Percentiles rank a stretch among this genome's conserved stretches.
These are phyloP conservation scores for Colletes gigas DNA, from an alignment of 1,140 invertebrate species.

Conservation along the genomic window DNA sequence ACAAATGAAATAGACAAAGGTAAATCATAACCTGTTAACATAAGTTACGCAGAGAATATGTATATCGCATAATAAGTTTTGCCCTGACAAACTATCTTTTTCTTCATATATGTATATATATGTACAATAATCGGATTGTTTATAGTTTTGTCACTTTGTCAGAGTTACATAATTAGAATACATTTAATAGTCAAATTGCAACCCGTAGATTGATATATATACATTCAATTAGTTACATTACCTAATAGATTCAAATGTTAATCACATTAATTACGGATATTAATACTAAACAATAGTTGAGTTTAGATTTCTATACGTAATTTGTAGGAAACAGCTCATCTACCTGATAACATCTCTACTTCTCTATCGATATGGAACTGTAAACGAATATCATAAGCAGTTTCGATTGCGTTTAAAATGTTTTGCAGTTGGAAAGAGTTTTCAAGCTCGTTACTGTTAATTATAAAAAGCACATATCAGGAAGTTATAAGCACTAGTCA, in stretches of 20 bases:
- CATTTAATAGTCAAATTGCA: slow-evolving; percentile 63
- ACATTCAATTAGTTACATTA: slow-evolving; percentile 59
- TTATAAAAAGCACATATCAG: not conserved
- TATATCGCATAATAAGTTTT: slow-evolving; percentile 17
- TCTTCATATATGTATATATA: slow-evolving; percentile 44
- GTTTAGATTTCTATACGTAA: slow-evolving; percentile 57
- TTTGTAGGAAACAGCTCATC: slow-evolving; percentile 59
- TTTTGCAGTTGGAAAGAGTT: not conserved
- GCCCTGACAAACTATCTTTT: slow-evolving; percentile 19
- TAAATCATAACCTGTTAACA: slow-evolving; percentile 17
- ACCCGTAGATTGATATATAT: slow-evolving; percentile 63
- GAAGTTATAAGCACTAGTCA: not conserved
- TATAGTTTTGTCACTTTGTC: slow-evolving; percentile 42
- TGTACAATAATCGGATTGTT: slow-evolving; percentile 49
- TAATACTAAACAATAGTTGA: slow-evolving; percentile 56
- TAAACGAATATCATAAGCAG: slow-evolving; percentile 10
- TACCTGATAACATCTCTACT: slow-evolving; percentile 62
- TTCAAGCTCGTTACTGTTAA: not conserved
- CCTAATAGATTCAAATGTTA: slow-evolving; percentile 55
- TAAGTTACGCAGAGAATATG: slow-evolving; percentile 26
- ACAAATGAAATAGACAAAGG: slow-evolving; percentile 24
- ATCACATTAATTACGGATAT: slow-evolving; percentile 62
- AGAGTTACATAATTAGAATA: slow-evolving; percentile 55
- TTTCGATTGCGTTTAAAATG: slow-evolving; percentile 7
- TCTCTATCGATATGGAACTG: slow-evolving; percentile 13